Evolutionary conservation across 2,888 invertebrate species (phyloP), one percentile per base, ranked within the genome.

Genomic region (Phyllotreta cruciferae): DNA sequence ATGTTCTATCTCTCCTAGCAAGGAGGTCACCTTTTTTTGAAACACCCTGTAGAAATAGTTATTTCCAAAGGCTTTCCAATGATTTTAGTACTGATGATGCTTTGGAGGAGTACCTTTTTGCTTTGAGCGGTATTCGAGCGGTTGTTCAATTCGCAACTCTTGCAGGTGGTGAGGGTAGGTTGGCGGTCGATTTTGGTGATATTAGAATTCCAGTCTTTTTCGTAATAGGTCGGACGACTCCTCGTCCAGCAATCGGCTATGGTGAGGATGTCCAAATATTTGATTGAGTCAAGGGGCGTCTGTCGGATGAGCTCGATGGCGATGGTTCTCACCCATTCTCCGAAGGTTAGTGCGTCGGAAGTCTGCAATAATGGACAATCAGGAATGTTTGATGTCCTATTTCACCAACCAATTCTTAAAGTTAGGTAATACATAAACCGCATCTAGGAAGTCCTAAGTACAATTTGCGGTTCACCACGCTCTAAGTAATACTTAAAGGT

Each of bases 221-320:
- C 70, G 37, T 66, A 63, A 35, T 66, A 63, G 13, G 56, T 62
- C 38, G 64, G 53, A 58, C 61, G 66, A 66, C 66, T 62, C 65
- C 64, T 66, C 60, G 68, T 75, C 74, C 75, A 77, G 47, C 73
- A 74, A 44, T 77, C 76, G 38, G 87, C 85, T 53, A 88, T 85
- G 67, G 87, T 85, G 61, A 89, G 77, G 68, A 90, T 90, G 78
- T 90, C 90, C 74, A 90, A 80, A 77, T 90, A 90, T 76, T 90
- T 88, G 63, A 90, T 85, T 68, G 88, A 87, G 53, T 89, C 88
- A 68, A 90, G 81, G 13, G 90, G 90, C 36, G 90, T 91, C 78
- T 91, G 90, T 1, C 90, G 85, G 69, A 91, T 88, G 68, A 91
- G 85, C 78, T 91, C 90, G 67, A 90, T 87, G 56, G 90, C 90